phyloP scores from a whole-genome alignment of 2,888 invertebrate genomes.

The Meghimatium bilineatum region DNA sequence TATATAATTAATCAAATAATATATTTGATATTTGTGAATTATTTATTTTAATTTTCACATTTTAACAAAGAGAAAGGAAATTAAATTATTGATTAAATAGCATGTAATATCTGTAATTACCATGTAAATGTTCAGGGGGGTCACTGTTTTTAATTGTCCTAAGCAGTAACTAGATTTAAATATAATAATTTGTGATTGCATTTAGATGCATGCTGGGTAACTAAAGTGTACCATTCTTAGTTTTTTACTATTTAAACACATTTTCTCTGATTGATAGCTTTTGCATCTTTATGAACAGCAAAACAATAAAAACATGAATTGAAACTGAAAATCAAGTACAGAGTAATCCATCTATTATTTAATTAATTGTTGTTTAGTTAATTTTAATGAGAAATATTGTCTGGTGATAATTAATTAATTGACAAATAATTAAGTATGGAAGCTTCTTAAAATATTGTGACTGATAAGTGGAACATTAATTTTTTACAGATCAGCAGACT shows the following conservation, averaged over 20 bases:
- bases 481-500: constrained; percentile 67
- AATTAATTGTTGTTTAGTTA: too few species aligned
- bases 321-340: not conserved
- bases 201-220: not conserved
- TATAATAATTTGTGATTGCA: not conserved
- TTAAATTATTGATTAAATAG: too few species aligned
- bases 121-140: too few species aligned
- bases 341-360: too few species aligned
- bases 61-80: too few species aligned
- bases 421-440: not conserved
- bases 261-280: not conserved
- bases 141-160: too few species aligned
- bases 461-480: not conserved
- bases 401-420: not conserved
- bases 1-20: too few species aligned
- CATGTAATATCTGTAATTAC: too few species aligned
- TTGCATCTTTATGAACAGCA: not conserved
- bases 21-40: too few species aligned
- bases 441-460: not conserved
- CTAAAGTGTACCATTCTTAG: not conserved
- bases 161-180: not conserved
- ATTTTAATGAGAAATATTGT: not conserved
- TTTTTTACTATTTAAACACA: not conserved
- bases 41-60: too few species aligned
- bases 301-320: not conserved